Conservation (phyloP, 2,113 vertebrate genomes). For the Ammodramus savannarum region DNA sequence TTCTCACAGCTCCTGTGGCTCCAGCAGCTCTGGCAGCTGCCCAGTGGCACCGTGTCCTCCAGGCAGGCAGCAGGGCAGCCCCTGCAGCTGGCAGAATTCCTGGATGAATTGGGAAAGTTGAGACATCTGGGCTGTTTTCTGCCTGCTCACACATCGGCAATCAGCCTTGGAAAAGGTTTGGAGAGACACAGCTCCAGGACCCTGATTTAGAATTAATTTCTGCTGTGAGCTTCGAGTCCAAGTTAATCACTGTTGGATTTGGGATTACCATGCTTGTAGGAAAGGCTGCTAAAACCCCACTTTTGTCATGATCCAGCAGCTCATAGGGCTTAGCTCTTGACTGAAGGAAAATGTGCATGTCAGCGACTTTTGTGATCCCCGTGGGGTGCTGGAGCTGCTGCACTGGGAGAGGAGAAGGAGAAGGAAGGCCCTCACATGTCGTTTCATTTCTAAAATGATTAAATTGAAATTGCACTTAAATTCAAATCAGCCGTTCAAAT, state of each 20-base stretch:
- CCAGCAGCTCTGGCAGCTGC: neutral
- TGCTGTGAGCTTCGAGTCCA: slow-evolving; percentile 42
- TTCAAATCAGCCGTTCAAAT: slow-evolving; percentile 64
- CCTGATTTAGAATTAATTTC: slow-evolving; percentile 49
- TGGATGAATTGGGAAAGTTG: neutral
- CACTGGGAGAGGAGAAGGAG: neutral
- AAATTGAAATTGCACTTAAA: slow-evolving; percentile 64
- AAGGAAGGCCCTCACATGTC: neutral
- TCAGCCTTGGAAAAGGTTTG: slow-evolving; percentile 15
- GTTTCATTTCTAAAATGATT: slow-evolving; percentile 42
- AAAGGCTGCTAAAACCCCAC: slow-evolving; percentile 37
- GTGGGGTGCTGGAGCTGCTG: neutral
- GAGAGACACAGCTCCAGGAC: slow-evolving; percentile 19
- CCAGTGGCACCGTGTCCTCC: neutral
- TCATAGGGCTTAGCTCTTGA: slow-evolving; percentile 32
- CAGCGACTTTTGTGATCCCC: slow-evolving; percentile 13
- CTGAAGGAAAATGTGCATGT: slow-evolving; percentile 39
- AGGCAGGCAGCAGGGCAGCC: neutral
- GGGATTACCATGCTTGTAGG: slow-evolving; percentile 50
- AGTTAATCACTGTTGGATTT: slow-evolving; percentile 55
- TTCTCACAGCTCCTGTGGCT: rapidly evolving
- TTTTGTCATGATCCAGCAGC: slow-evolving; percentile 49
- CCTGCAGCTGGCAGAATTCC: neutral
- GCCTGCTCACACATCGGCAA: neutral
- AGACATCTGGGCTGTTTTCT: neutral